Evolutionary conservation across 2,888 invertebrate genomes (phyloP), one percentile per base, ranked within the genome.

Genomic region (Coremacera marginata): DNA sequence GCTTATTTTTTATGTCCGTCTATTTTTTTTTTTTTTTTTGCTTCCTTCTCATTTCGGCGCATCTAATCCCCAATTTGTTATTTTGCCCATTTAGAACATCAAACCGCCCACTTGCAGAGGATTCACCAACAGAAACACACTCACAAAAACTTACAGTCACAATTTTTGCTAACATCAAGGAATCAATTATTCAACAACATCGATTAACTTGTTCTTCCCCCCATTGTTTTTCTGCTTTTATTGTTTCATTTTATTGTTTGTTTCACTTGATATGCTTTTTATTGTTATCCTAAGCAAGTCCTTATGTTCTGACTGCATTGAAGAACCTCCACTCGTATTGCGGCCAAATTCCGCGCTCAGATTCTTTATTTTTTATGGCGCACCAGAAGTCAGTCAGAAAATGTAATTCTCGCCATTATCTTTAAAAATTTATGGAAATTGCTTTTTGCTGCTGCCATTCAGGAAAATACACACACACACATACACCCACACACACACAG

Each of bases 371-470:
- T 34, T 65, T 65, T 65, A 34, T 65, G 9, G n/a, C 31, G 5
- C 34, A 31, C 25, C 63, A 65, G 34, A 65, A 65, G 63, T 65
- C 63, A 65, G 31, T 65, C 63, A 65, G 63, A 27, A 65, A 65
- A 65, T 68, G 63, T 78, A 78, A 68, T 77, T 78, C 68, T 72
- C 57, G 74, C 65, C 70, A 78, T 78, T 70, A 76, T 77, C 71
- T 31, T 81, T 75, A 78, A 81, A 76, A 76, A 79, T 81, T 77
- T 79, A 81, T 79, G 74, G 74, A 80, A 77, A 77, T 63, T 76
- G 60, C 57, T 57, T 67, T 75, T 55, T 65, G 63, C 63, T 34
- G 34, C 34, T n/a, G 34, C 37, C 55, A 44, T 44, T 44, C 44
- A 52, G 52, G 34, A 5, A 22, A 34, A 52, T 34, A 44, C 31